phyloP scores from a whole-genome alignment of 1,140 invertebrate genomes.

The Zophobas morio region DNA sequence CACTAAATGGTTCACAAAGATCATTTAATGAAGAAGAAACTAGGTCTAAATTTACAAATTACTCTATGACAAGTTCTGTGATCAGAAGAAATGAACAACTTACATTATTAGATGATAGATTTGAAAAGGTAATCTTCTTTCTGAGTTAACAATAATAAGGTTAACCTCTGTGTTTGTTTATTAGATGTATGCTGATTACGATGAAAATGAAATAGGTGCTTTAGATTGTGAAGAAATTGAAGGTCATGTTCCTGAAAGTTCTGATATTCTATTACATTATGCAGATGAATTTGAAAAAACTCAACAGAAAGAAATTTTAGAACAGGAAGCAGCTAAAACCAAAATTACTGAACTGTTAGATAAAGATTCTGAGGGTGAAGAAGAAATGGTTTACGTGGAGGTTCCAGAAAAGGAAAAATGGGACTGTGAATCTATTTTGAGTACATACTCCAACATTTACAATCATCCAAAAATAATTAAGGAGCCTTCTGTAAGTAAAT shows the following conservation, averaged over 20 bases:
- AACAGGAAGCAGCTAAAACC: conserved; percentile 62
- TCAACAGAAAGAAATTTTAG: conserved; percentile 74
- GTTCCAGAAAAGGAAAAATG: conserved; percentile 80
- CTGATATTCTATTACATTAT: conserved; percentile 77
- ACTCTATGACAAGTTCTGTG: conserved; percentile 94
- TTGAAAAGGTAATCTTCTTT: conserved; percentile 82
- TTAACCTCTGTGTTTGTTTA: conserved; percentile 46
- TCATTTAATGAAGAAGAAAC: conserved; percentile 81
- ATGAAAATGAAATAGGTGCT: conserved; percentile 91
- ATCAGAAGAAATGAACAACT: conserved; percentile 90
- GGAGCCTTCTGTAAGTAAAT: conserved; percentile 76
- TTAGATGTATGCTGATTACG: conserved; percentile 88
- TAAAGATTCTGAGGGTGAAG: conserved; percentile 67
- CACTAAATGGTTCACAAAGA: conserved; percentile 69
- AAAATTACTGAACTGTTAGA: conserved; percentile 58
- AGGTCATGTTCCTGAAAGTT: conserved; percentile 79
- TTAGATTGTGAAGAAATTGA: conserved; percentile 93
- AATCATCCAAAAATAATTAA: conserved; percentile 92
- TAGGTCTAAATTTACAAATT: conserved; percentile 92
- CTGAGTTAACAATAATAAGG: not conserved
- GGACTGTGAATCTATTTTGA: conserved; percentile 95
- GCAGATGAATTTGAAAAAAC: conserved; percentile 75
- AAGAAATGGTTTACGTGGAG: conserved; percentile 74
- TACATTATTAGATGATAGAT: conserved; percentile 88
- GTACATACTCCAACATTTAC: conserved; percentile 91